Evolutionary conservation across 2,797 vertebrate genomes (phyloP).

Genomic region (Tamandua tetradactyla): DNA sequence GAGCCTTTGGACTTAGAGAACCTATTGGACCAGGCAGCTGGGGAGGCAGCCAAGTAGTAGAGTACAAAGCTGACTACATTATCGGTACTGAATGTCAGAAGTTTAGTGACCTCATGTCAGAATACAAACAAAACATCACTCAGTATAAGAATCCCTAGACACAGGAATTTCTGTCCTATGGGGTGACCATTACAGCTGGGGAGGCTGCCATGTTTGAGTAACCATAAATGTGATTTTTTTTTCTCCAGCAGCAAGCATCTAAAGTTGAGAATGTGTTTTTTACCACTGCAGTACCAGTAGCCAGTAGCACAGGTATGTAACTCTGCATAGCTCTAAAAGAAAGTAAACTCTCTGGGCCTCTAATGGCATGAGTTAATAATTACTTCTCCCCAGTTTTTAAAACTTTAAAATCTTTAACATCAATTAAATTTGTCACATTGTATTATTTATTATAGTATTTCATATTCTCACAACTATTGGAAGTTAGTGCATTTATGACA

Average conservation of each 20-base stretch:
- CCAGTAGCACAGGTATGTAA: conserved; percentile 93
- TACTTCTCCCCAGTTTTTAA: conserved; percentile 41
- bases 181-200: background rate
- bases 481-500: background rate
- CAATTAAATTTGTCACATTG: background rate
- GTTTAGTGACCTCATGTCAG: conserved; percentile 57
- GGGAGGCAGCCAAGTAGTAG: conserved; percentile 32
- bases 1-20: background rate
- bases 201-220: background rate
- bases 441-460: conserved; percentile 42
- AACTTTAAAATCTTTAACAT: conserved; percentile 12
- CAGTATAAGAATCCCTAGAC: conserved; percentile 25
- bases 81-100: conserved; percentile 56
- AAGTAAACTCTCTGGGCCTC: background rate
- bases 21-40: conserved; percentile 28
- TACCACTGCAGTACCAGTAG: conserved; percentile 96
- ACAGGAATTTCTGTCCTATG: conserved; percentile 61
- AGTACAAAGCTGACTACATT: conserved; percentile 26
- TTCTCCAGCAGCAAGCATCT: conserved; percentile 90
- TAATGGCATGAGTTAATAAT: background rate
- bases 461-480: background rate
- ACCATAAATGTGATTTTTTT: conserved; percentile 33
- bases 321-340: background rate
- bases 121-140: conserved; percentile 64
- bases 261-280: conserved; percentile 99